Base-by-base conservation (phyloP, 2,113 vertebrate genomes). In the Odontesthes bonariensis region DNA sequence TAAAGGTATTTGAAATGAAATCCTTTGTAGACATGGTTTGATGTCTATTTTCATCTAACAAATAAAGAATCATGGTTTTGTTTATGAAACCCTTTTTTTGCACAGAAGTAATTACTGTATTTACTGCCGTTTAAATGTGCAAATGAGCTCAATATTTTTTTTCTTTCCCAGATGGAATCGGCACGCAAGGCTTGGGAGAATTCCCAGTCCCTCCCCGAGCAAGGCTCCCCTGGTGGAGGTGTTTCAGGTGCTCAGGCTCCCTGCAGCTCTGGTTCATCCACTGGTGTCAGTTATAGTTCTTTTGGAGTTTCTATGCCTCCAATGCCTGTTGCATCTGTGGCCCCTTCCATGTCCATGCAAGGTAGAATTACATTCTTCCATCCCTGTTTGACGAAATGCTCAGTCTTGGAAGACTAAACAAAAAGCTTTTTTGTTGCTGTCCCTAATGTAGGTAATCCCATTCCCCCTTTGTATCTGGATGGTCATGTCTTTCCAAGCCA, bases 141-240 rank as follows among this genome's bases (percentile, higher is more conserved):
- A 49, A 35, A 32, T 56, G 20, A 4, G 42, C 23, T 52, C 60
- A 13, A 68, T 2, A 40, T 64, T 78, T 1, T 56, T 6, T 44
- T 65, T 22, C 3, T 35, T 0, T 38, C 7, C 1, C 84, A 99
- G 98, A 99, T 99, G 98, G 98, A 99, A 85, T 99, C 97, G 3
- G 98, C 97, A 0, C 97, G 98, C 52, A 99, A 99, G 79, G 98
- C 98, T 0, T 99, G 98, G 98, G 98, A 99, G 85, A 99, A 99
- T 92, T 99, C 98, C 0, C 98, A 98, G 82, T 97, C 94, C 62
- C 93, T 99, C 68, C 97, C 98, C 0, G 98, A 99, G 92, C 98
- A 99, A 93, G 96, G 94, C 75, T 98, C 98, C 53, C 97, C 98
- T 0, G 96, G 94, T 0, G 94, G 94, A 0, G 87, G 91, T 0